Evolutionary conservation across 2,888 invertebrate species (phyloP), one percentile per base, ranked within the genome.

Genomic region (Arenicola marina): DNA sequence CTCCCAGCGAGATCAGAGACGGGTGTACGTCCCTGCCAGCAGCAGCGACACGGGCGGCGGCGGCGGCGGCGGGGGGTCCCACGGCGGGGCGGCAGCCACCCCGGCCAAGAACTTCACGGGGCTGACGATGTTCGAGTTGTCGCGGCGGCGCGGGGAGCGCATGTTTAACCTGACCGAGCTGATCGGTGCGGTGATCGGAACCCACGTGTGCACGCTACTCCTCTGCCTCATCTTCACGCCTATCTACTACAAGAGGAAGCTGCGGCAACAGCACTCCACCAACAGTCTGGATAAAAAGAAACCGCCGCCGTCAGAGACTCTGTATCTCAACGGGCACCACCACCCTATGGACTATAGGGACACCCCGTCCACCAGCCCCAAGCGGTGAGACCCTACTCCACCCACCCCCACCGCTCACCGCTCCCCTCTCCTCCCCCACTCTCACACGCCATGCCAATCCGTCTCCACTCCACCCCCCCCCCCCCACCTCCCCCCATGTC

Each of bases 131-230:
- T 29, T 62, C 21, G 58, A 59, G 51, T 43, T 56, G 34, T 33
- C 34, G 46, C 11, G 43, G 31, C 26, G 43, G n/a, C 31, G 34
- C 18, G 62, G 55, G n/a, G 64, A 63, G 31, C 56, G 66, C 26
- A 62, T 71, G 32, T 82, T 80, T 61, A 76, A 73, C 29, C 68
- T 78, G 33, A 75, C 78, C 32, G 79, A 81, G 60, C 73, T 82
- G 26, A 73, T 81, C 2, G 79, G 80, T n/a, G 81, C 82, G 21
- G 77, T 82, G 15, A 72, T 80, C 3, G 81, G 82, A 2, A 81
- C 82, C 31, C 80, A 79, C 67, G 67, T 81, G 21, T 71, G 78
- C 56, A 82, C 81, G 28, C 69, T 81, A 4, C 61, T 81, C 11
- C 68, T 79, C 28, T 78, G 79, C 69, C 65, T 80, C 24, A 65